Evolutionary conservation across 2,888 invertebrate genomes (phyloP).

Genomic region (Cheilosia grossa): DNA sequence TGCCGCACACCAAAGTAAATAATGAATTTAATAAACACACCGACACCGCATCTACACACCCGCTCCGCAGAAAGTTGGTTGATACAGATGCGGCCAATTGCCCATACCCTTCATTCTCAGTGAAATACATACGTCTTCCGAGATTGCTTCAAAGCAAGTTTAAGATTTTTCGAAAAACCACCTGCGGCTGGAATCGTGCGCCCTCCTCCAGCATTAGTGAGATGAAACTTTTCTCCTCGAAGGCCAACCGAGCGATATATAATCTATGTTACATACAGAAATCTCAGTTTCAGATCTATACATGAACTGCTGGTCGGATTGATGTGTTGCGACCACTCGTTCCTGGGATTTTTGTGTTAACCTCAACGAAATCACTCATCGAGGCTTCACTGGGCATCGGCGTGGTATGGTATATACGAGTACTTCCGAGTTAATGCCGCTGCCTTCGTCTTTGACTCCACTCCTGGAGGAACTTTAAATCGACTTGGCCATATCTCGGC

Average conservation of each 20-base stretch:
- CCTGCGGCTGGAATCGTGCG: constrained; percentile 45
- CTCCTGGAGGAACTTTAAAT: constrained; percentile 43
- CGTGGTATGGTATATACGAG: constrained; percentile 1
- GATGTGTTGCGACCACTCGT: constrained; percentile 43
- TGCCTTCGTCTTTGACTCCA: constrained; percentile 27
- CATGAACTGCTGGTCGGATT: background rate
- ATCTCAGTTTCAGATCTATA: constrained; percentile 27
- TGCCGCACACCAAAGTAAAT: too few relatives aligned
- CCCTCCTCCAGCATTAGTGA: constrained; percentile 54
- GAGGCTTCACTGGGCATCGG: background rate
- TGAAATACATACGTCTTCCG: background rate
- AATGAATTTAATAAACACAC: too few relatives aligned
- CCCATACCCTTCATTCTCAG: constrained; percentile 3
- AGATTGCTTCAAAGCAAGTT: constrained; percentile 67
- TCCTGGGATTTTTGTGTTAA: constrained; percentile 27
- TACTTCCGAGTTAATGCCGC: constrained; percentile 20
- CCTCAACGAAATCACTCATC: constrained; percentile 42
- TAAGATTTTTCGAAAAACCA: constrained; percentile 53
- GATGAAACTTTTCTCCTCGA: constrained; percentile 53
- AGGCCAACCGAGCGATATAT: background rate
- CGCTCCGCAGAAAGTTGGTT: background rate
- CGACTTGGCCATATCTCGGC: constrained; percentile 56
- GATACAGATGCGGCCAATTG: constrained; percentile 41
- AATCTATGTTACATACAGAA: constrained; percentile 51
- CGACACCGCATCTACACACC: too few relatives aligned